Base-by-base conservation (phyloP, 2,888 invertebrate genomes). In the Leptinotarsa rubiginosa region DNA sequence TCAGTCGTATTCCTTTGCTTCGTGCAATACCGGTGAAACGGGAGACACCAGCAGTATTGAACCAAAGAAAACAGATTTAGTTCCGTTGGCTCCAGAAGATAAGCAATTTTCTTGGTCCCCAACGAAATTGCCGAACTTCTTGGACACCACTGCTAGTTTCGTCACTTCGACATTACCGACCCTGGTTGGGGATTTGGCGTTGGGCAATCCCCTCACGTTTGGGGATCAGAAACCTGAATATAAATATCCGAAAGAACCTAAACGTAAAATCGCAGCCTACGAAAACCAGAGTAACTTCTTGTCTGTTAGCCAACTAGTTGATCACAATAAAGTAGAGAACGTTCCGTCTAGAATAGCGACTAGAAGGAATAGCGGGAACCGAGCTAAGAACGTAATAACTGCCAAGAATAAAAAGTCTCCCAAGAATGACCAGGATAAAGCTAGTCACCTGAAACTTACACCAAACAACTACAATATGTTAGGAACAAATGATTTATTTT, bases 261-360 rank as follows among this genome's bases (percentile, higher is more conserved):
- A 75, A 71, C 77, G 76, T 64, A 80, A 77, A 67, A 77, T 75
- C 41, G 72, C 78, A n/a, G 77, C 59, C 47, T 80, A 80, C 54
- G 86, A 85, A 22, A 88, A 87, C 49, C 86, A 87, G 16, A 87
- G 87, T 47, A 89, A 89, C 69, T 92, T 92, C 75, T 84, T 92
- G 12, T 92, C 92, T 0, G 92, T 92, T 0, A 92, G 92, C 83
- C 92, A 92, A 75, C 83, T 92, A n/a, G 92, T 92, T 2, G 92
- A 90, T 78, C 89, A 88, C 77, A 89, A 88, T 78, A 90, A 89
- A 79, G 79, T 65, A 62, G 84, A 83, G 52, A 75, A 47, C 74
- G 78, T 77, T 49, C 84, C 82, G 52, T 82, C 80, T 13, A 83
- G 84, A 74, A 78, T 83, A 1, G 70, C 82, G 4, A 81, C 84